phyloP scores from a whole-genome alignment of 2,113 vertebrate genomes.

The Proterorhinus semilunaris region DNA sequence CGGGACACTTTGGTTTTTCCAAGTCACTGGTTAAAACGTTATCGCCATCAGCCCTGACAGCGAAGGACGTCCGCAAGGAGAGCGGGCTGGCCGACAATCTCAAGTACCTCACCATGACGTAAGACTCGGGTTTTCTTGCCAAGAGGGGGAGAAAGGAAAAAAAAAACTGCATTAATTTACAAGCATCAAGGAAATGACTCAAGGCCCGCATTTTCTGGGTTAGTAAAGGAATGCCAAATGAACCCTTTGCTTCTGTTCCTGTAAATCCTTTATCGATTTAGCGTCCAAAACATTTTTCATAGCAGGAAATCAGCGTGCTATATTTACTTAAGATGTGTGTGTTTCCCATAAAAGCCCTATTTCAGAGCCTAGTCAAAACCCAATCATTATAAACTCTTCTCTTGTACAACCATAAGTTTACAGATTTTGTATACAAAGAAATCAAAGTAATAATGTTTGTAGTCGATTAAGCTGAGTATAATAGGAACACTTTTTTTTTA shows the following conservation, averaged over 20 bases:
- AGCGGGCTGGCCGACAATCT: slow-evolving; percentile 18
- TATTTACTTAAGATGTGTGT: background rate
- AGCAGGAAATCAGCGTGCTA: background rate
- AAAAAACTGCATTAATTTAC: slow-evolving; percentile 15
- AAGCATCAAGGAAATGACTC: background rate
- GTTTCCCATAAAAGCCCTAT: slow-evolving; percentile 22
- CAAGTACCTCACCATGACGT: slow-evolving; percentile 21
- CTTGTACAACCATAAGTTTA: background rate
- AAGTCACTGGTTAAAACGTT: background rate
- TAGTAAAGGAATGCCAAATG: background rate
- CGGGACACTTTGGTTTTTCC: background rate
- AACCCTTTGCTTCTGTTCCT: slow-evolving; percentile 3
- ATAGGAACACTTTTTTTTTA: no score
- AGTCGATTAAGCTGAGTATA: background rate
- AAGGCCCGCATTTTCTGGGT: background rate
- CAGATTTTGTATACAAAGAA: background rate
- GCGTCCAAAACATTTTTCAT: background rate
- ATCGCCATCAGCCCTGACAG: slow-evolving; percentile 29
- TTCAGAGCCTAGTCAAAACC: slow-evolving; percentile 13
- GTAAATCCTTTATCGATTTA: background rate
- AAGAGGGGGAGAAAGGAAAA: background rate
- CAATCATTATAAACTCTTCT: background rate
- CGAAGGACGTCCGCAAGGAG: slow-evolving; percentile 28
- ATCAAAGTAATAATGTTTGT: background rate
- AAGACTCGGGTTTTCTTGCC: slow-evolving; percentile 16